Conservation (phyloP, 2,888 invertebrate species). For the Aproaerema taeniolella region DNA sequence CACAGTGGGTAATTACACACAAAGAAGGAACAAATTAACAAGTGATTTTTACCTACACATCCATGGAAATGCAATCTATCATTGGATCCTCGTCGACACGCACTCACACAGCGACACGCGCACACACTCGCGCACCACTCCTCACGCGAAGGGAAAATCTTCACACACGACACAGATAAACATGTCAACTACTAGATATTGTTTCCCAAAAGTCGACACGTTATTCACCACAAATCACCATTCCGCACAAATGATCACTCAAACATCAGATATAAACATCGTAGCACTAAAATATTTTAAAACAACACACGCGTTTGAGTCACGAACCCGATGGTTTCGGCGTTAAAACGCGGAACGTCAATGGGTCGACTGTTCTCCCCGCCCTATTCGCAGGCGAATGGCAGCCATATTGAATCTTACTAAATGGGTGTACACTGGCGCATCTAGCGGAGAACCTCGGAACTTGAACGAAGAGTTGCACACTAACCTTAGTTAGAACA, state of each 20-base stretch:
- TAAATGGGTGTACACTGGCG: conserved; percentile 39
- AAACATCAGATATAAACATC: conserved; percentile 61
- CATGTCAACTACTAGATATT: conserved; percentile 77
- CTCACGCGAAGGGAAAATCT: conserved; percentile 78
- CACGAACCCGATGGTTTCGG: conserved; percentile 66
- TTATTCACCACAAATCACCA: conserved; percentile 68
- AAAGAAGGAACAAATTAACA: conserved; percentile 43
- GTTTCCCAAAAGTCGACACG: conserved; percentile 74
- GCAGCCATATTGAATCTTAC: conserved; percentile 72
- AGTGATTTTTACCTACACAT: conserved; percentile 71
- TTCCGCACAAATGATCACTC: conserved; percentile 63
- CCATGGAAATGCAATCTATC: conserved; percentile 75
- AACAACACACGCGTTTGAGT: conserved; percentile 72
- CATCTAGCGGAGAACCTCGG: conserved; percentile 52
- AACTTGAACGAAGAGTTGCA: conserved; percentile 32
- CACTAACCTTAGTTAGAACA: conserved; percentile 17
- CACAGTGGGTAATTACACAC: conserved; percentile 37
- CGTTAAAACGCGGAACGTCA: conserved; percentile 73
- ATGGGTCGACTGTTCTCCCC: conserved; percentile 73
- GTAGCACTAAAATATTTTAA: conserved; percentile 65
- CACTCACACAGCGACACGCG: conserved; percentile 51
- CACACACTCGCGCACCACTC: conserved; percentile 62
- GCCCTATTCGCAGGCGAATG: conserved; percentile 75
- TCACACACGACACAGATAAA: conserved; percentile 78
- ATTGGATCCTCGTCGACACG: conserved; percentile 66